These are phyloP conservation scores for Brachylomia viminalis DNA, from an alignment of 2,888 invertebrate species.

Conservation along the genomic window DNA sequence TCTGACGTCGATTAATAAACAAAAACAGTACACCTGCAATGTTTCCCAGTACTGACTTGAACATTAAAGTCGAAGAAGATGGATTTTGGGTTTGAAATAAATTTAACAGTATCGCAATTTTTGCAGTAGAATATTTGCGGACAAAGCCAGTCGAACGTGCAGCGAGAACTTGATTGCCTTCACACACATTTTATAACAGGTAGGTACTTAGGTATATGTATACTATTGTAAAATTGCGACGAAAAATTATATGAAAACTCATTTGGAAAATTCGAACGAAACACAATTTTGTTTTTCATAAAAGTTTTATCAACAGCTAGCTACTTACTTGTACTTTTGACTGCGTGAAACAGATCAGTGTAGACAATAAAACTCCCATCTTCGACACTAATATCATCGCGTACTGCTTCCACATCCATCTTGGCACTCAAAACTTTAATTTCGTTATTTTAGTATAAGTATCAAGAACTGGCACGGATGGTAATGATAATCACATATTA, in stretches of 20 bases:
- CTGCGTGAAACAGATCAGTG: conserved; percentile 60
- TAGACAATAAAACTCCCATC: conserved; percentile 82
- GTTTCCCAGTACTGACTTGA: too few species aligned
- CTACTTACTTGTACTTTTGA: conserved; percentile 58
- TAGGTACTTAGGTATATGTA: conserved; percentile 17
- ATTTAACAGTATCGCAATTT: neutral
- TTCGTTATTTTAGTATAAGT: conserved; percentile 46
- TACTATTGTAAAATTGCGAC: conserved; percentile 12
- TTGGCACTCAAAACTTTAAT: conserved; percentile 48
- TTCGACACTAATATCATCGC: conserved; percentile 81
- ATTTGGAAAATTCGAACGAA: neutral
- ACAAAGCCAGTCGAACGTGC: conserved; percentile 4
- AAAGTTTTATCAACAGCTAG: neutral
- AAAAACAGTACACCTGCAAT: neutral
- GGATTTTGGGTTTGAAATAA: too few species aligned
- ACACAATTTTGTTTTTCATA: neutral
- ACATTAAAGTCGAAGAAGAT: neutral
- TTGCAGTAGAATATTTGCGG: neutral
- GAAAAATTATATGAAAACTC: neutral
- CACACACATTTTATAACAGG: conserved; percentile 42
- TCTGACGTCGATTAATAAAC: neutral
- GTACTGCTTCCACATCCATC: conserved; percentile 83
- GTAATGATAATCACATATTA: conserved; percentile 67
- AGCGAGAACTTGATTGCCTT: conserved; percentile 45
- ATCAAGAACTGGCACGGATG: conserved; percentile 67